Evolutionary conservation across 2,888 invertebrate species (phyloP).

Genomic region (Ceraclea dissimilis): DNA sequence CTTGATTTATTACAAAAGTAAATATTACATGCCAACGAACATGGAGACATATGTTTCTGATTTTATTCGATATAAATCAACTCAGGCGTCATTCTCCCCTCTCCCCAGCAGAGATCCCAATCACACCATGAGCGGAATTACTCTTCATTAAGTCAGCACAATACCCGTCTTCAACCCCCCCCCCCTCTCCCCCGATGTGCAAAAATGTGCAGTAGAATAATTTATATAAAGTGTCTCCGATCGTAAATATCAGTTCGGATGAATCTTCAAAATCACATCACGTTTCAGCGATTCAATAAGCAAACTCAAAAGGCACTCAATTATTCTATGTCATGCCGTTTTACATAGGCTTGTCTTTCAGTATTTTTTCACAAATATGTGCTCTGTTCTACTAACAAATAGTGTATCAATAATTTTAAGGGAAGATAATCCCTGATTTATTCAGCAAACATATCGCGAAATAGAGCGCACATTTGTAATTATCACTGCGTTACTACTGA

Average conservation of each 20-base stretch:
- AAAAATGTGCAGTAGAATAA: slow-evolving; percentile 26
- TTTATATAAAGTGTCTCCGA: slow-evolving; percentile 23
- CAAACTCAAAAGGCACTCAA: not conserved
- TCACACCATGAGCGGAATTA: slow-evolving; percentile 18
- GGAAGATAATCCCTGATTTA: too few relatives aligned
- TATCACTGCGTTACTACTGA: too few relatives aligned
- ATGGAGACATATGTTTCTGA: not conserved
- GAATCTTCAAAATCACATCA: slow-evolving; percentile 3
- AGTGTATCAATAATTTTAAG: too few relatives aligned
- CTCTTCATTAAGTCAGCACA: slow-evolving; percentile 25
- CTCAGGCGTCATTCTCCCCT: not conserved
- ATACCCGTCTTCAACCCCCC: slow-evolving; percentile 18
- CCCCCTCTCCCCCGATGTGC: slow-evolving; percentile 17
- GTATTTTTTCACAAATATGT: too few relatives aligned
- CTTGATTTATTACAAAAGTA: not conserved
- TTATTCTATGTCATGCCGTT: too few relatives aligned
- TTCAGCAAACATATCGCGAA: too few relatives aligned
- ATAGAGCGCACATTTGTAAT: too few relatives aligned
- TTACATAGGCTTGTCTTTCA: too few relatives aligned
- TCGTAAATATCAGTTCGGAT: slow-evolving; percentile 25
- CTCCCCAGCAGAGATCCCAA: not conserved
- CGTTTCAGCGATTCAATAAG: not conserved
- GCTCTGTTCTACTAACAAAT: too few relatives aligned
- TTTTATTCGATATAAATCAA: not conserved
- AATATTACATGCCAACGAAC: too few relatives aligned